Base-by-base conservation (phyloP, 92 coral and sea anemone species). In the Muricea muricata region DNA sequence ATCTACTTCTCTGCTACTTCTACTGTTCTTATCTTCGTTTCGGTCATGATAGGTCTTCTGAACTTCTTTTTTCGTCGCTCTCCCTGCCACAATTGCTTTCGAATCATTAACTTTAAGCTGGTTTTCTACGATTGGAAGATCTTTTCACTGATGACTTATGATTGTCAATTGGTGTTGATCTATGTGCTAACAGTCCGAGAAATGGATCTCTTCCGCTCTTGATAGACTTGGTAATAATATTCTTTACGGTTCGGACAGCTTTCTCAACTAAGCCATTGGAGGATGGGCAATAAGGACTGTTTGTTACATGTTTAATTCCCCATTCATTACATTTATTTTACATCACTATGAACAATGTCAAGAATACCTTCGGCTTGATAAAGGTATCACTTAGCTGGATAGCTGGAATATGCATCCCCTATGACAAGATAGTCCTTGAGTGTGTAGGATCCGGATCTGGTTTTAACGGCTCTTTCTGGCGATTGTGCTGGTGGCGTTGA, bases 131-230 rank as follows among this genome's bases (percentile, higher is more conserved):
- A 65, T 11, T 29, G 72, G 72, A 29, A 65, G 72, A 24, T 65
- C 72, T 29, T 34, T 65, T 65, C 29, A 39, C 72, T 24, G 37
- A 39, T 29, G 72, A 65, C 42, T 65, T 65, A 12, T 65, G 72
- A 23, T 65, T 65, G 72, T 65, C 72, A 25, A 65, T 29, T 65
- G 72, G 72, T 29, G 72, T 65, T 65, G 72, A 65, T 65, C 72
- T 65, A 65, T n/a, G n/a, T n/a, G n/a, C n/a, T n/a, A n/a, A n/a
- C n/a, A n/a, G 72, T 65, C 72, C 72, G 20, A 65, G 72, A 29
- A 24, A 65, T 65, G 72, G 72, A 23, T 65, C 32, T 9, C 9
- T 65, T 29, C 72, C 37, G 9, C 72, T 25, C 20, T 65, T 39
- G 29, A 65, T 29, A 24, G 72, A 65, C 29, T 65, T 65, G 72